These are phyloP conservation scores for Falco cherrug DNA, from an alignment of 2,797 vertebrate species.

Conservation along the genomic window DNA sequence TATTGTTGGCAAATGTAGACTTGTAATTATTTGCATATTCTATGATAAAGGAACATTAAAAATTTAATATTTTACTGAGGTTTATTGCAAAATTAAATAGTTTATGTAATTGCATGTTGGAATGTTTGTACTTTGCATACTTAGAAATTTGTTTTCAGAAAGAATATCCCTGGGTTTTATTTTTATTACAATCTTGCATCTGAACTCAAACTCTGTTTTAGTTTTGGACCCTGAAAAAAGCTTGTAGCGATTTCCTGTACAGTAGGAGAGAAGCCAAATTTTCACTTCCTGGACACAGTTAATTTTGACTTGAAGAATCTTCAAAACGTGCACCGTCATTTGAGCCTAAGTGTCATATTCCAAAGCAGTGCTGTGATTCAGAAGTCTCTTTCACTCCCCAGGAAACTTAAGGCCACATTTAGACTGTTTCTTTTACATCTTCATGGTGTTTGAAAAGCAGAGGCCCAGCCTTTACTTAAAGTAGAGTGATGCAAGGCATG, in stretches of 20 bases:
- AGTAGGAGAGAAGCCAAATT: background rate
- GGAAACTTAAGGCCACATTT: background rate
- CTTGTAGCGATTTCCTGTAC: background rate
- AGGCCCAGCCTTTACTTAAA: background rate
- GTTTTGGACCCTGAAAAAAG: background rate
- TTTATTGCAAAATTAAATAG: slow-evolving; percentile 32
- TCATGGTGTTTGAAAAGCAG: background rate
- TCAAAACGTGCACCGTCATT: background rate
- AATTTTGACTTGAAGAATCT: background rate
- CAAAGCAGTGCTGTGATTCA: background rate
- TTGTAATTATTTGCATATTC: slow-evolving; percentile 28
- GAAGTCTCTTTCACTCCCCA: background rate
- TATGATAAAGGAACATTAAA: slow-evolving; percentile 21
- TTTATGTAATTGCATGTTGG: slow-evolving; percentile 5
- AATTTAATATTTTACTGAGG: background rate
- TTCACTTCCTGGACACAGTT: background rate
- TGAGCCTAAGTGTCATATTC: background rate
- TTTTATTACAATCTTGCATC: background rate
- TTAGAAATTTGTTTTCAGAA: background rate
- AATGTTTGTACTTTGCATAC: background rate
- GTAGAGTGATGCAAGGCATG: rapidly evolving
- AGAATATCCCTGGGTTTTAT: background rate
- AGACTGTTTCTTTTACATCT: background rate
- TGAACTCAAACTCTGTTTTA: background rate
- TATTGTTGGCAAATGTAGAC: slow-evolving; percentile 56